phyloP scores from a whole-genome alignment of 2,113 vertebrate genomes.

The Oreotrochilus melanogaster region DNA sequence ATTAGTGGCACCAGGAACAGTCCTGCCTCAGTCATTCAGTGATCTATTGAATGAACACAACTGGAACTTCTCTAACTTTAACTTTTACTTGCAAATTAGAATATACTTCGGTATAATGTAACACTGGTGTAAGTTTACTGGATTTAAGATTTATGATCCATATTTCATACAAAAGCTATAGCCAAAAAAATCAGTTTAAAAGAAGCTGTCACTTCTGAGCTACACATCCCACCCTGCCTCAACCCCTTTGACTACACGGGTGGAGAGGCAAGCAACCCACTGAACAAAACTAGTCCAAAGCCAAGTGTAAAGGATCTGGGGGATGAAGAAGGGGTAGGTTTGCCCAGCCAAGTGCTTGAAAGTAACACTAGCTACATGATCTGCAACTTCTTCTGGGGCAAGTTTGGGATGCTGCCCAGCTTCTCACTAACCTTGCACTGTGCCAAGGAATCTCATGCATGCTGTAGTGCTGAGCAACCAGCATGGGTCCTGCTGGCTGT shows the following conservation, averaged over 20 bases:
- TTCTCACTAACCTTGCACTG: background rate
- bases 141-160: background rate
- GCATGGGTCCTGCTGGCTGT: background rate
- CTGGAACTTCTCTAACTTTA: background rate
- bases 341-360: conserved; percentile 4
- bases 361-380: background rate
- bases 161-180: background rate
- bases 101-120: background rate
- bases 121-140: background rate
- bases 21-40: background rate
- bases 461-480: background rate
- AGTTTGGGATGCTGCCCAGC: conserved; percentile 16
- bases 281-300: background rate
- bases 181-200: background rate
- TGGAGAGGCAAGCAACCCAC: background rate
- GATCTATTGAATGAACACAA: background rate
- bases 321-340: background rate
- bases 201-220: background rate
- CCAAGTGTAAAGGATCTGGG: background rate
- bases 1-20: background rate
- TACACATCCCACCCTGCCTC: background rate
- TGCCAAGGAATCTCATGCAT: conserved; percentile 13
- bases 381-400: conserved; percentile 34
- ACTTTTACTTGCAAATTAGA: background rate
- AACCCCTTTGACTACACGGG: background rate